phyloP scores from a whole-genome alignment of 2,888 invertebrate species.

The Notocelia uddmanniana region DNA sequence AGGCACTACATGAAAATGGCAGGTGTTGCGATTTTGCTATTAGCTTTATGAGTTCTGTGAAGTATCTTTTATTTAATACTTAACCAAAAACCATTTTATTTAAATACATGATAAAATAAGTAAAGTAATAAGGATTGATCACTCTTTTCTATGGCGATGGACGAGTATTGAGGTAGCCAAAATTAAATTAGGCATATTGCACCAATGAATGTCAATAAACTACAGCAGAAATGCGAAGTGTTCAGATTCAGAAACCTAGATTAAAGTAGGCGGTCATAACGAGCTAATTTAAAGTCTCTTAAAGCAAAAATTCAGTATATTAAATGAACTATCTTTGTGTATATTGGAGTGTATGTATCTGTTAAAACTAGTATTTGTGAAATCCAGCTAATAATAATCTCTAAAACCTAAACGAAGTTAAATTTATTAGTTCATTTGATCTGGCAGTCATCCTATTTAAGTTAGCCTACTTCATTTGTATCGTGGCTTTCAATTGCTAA shows the following conservation, averaged over 20 bases:
- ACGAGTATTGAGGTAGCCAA: no score
- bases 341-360: background rate
- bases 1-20: background rate
- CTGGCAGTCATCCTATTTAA: slow-evolving; percentile 3
- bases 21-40: background rate
- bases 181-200: no score
- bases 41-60: background rate
- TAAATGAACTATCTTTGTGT: background rate
- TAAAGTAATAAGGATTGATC: background rate
- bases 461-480: slow-evolving; percentile 8
- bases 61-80: background rate
- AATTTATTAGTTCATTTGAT: background rate
- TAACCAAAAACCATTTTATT: background rate
- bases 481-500: slow-evolving; percentile 20
- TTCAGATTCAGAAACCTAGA: background rate
- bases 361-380: background rate
- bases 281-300: background rate
- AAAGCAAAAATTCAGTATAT: background rate
- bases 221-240: background rate
- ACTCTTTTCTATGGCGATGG: no score
- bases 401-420: background rate
- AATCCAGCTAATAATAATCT: background rate
- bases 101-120: background rate
- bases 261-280: background rate
- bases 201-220: no score